Conservation (phyloP, 2,888 invertebrate genomes). For the Xylota segnis region DNA sequence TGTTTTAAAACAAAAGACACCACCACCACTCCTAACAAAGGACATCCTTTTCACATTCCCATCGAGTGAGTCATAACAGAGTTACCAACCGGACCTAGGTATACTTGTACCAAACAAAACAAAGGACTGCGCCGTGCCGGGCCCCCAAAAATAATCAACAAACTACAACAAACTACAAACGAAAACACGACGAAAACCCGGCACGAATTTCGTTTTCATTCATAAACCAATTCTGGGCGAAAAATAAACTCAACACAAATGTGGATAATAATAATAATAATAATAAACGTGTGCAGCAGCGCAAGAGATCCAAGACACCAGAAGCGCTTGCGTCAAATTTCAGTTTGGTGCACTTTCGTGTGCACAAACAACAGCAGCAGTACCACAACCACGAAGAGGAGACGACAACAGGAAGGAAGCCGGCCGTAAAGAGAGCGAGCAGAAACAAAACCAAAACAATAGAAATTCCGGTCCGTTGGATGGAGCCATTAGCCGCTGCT, state of each 20-base stretch:
- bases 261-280: constrained; percentile 66
- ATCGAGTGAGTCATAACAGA: constrained; percentile 26
- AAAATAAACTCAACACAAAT: constrained; percentile 36
- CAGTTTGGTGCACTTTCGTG: constrained; percentile 42
- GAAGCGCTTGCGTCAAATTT: constrained; percentile 73
- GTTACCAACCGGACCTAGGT: constrained; percentile 43
- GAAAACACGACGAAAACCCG: constrained; percentile 8
- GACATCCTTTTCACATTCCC: constrained; percentile 51
- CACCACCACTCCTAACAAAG: constrained; percentile 38
- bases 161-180: constrained; percentile 18
- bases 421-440: constrained; percentile 4
- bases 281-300: constrained; percentile 56
- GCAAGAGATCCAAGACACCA: constrained; percentile 19
- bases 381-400: constrained; percentile 13
- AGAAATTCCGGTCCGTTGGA: constrained; percentile 54
- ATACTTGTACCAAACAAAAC: constrained; percentile 67
- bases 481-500: constrained; percentile 51
- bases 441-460: constrained; percentile 63
- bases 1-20: background rate
- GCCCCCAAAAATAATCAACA: constrained; percentile 23
- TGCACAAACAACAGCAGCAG: constrained; percentile 22
- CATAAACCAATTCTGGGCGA: constrained; percentile 64
- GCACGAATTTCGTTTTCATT: constrained; percentile 69
- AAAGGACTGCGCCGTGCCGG: constrained; percentile 49
- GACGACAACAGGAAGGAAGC: constrained; percentile 67